Conservation (phyloP, 1,140 invertebrate species). For the Drosophila oshimai region DNA sequence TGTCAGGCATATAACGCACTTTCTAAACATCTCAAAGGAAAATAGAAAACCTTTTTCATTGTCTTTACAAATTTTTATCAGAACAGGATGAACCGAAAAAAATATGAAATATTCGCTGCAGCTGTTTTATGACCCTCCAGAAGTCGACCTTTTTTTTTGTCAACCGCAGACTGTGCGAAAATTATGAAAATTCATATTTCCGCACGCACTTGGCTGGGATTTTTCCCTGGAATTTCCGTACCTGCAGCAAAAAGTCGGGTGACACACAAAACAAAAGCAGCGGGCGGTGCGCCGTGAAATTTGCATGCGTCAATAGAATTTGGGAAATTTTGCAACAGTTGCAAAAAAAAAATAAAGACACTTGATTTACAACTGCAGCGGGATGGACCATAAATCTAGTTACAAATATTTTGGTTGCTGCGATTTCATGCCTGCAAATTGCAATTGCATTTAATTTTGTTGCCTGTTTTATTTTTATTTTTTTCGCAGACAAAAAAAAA, state of each 20-base stretch:
- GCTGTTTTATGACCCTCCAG: conserved; percentile 57
- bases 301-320: conserved; percentile 72
- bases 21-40: conserved; percentile 64
- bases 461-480: conserved; percentile 15
- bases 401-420: conserved; percentile 75
- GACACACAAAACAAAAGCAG: conserved; percentile 45
- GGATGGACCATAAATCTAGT: conserved; percentile 53
- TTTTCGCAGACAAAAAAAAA: conserved; percentile 23
- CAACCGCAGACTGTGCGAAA: conserved; percentile 76
- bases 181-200: conserved; percentile 80
- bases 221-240: conserved; percentile 24
- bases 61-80: conserved; percentile 34
- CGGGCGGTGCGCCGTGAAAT: conserved; percentile 60
- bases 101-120: conserved; percentile 32
- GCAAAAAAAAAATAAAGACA: conserved; percentile 27
- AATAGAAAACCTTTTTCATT: conserved; percentile 51
- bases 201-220: conserved; percentile 65
- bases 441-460: conserved; percentile 66
- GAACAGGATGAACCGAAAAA: conserved; percentile 19
- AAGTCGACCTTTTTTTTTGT: conserved; percentile 23
- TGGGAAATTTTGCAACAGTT: conserved; percentile 58
- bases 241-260: conserved; percentile 16
- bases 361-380: conserved; percentile 61
- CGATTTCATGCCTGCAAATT: conserved; percentile 70
- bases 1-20: conserved; percentile 67